Evolutionary conservation across 2,888 invertebrate species (phyloP).

Genomic region (Arrhopalites spinosus): DNA sequence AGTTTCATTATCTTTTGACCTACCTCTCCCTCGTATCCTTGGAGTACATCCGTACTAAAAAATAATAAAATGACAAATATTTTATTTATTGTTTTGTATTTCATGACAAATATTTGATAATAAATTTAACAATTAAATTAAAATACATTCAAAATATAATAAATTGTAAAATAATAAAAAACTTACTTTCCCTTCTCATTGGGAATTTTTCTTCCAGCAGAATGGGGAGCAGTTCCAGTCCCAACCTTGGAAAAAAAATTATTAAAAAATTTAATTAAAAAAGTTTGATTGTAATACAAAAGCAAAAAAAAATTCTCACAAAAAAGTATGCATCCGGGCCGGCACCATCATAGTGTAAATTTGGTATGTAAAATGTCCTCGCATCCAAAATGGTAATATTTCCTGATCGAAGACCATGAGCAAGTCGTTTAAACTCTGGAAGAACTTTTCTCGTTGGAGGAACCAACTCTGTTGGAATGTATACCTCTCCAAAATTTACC

Average conservation of each 20-base stretch:
- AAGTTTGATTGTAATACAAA: too few species aligned
- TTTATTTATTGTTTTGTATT: neutral
- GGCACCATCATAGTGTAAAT: conserved; percentile 87
- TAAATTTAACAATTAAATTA: neutral
- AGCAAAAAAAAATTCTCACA: too few species aligned
- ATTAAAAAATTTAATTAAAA: too few species aligned
- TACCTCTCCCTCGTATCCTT: conserved; percentile 81
- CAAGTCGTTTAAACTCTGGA: conserved; percentile 83
- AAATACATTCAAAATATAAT: neutral
- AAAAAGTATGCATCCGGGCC: conserved; percentile 93
- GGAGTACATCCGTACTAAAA: conserved; percentile 71
- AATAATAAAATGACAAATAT: conserved; percentile 2
- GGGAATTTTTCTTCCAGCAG: conserved; percentile 84
- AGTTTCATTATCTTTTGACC: too few species aligned
- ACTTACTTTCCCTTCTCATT: conserved; percentile 79
- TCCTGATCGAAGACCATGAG: conserved; percentile 86
- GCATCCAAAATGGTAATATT: conserved; percentile 90
- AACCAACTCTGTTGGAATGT: conserved; percentile 75
- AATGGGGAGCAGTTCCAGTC: conserved; percentile 78
- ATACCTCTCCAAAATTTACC: conserved; percentile 88
- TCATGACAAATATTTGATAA: neutral
- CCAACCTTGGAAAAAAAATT: conserved; percentile 68
- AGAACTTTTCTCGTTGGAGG: conserved; percentile 80
- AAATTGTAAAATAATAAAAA: too few species aligned
- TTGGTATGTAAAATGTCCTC: conserved; percentile 89